Percentiles rank a stretch among this genome's conserved stretches.
Evolutionary conservation across 1,140 invertebrate genomes (phyloP).

Genomic region (Tenebrio molitor): DNA sequence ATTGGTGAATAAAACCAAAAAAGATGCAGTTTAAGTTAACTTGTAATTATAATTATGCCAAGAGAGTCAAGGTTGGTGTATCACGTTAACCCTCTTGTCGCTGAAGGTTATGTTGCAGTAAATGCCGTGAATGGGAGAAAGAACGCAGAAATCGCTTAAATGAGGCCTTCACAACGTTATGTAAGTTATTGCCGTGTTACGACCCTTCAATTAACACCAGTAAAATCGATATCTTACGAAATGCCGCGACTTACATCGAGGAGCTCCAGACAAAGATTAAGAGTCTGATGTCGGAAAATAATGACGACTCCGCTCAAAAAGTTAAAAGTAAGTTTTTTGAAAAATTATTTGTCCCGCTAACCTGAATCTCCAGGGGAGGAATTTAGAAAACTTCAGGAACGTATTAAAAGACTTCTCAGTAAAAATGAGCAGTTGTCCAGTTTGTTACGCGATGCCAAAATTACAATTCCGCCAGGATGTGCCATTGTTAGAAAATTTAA

Average conservation of each 20-base stretch:
- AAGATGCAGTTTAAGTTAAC: conserved; percentile 13
- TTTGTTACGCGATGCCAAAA: conserved; percentile 66
- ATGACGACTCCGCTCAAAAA: conserved; percentile 36
- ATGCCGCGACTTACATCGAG: conserved; percentile 66
- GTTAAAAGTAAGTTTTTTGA: background rate
- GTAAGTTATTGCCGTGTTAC: conserved; percentile 68
- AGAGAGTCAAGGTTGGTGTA: conserved; percentile 44
- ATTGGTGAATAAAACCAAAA: background rate
- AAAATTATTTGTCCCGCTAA: background rate
- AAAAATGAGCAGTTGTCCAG: conserved; percentile 67
- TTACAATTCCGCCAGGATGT: conserved; percentile 64
- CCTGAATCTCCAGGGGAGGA: conserved; percentile 57
- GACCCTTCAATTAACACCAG: conserved; percentile 66
- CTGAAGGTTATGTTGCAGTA: conserved; percentile 49
- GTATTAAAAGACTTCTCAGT: conserved; percentile 65
- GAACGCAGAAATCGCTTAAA: conserved; percentile 69
- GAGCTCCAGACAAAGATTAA: conserved; percentile 67
- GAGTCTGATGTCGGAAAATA: conserved; percentile 56
- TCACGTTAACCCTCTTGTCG: background rate
- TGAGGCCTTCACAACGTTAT: conserved; percentile 66
- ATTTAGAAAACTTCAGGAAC: conserved; percentile 65
- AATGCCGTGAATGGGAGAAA: conserved; percentile 69
- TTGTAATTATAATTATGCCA: conserved; percentile 44
- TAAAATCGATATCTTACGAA: conserved; percentile 68
- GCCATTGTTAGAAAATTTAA: conserved; percentile 56